Evolutionary conservation across 2,797 vertebrate species (phyloP).

Genomic region (Cheracebus regulus): DNA sequence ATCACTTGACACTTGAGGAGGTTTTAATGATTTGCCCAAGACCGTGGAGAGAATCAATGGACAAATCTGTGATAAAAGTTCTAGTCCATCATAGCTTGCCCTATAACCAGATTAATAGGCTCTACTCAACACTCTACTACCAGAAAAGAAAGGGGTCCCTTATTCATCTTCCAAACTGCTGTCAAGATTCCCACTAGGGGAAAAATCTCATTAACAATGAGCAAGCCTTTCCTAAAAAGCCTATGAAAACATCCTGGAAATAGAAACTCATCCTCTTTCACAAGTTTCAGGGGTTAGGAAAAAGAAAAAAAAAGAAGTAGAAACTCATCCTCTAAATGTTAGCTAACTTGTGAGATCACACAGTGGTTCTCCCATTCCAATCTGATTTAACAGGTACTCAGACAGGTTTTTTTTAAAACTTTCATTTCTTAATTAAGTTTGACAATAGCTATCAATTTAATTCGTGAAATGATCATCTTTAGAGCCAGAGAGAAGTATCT

Average conservation of each 20-base stretch:
- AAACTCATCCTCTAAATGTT: background rate
- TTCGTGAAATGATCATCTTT: background rate
- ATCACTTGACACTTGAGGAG: background rate
- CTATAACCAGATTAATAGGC: background rate
- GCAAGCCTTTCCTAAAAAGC: background rate
- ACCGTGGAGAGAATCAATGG: background rate
- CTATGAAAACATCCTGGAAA: background rate
- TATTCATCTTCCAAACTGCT: background rate
- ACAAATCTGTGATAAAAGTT: background rate
- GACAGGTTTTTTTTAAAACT: background rate
- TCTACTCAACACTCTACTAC: background rate
- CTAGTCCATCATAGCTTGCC: background rate
- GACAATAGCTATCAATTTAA: background rate
- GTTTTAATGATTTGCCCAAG: slow-evolving; percentile 8
- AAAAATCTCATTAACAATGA: background rate
- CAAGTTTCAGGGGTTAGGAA: background rate
- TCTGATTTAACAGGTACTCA: background rate
- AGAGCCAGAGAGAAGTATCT: background rate
- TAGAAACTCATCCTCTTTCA: background rate
- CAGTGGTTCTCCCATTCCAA: background rate
- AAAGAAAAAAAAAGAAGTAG: background rate
- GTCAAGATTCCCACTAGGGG: background rate
- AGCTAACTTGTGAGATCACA: background rate
- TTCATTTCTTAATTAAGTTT: slow-evolving; percentile 6
- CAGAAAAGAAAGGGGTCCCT: background rate